These are phyloP conservation scores for Achatina immaculata DNA, from an alignment of 1,140 invertebrate species.

Conservation along the genomic window DNA sequence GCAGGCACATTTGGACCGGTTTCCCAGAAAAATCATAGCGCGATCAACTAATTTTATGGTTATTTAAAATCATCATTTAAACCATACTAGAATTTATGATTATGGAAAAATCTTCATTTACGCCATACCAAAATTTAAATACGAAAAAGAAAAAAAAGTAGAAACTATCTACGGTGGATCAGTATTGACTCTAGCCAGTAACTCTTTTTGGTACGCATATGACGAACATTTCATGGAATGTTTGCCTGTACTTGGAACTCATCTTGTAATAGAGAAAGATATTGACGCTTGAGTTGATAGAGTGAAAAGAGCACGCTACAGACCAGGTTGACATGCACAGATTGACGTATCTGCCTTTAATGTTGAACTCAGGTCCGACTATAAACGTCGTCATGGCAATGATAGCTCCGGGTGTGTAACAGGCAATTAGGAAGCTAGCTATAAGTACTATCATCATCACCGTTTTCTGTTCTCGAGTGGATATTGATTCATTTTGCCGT, in stretches of 20 bases:
- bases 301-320: not conserved
- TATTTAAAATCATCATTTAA: too few species aligned
- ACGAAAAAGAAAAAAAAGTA: too few species aligned
- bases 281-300: conserved; percentile 7
- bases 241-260: conserved; percentile 11
- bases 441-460: not conserved
- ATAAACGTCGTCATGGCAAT: not conserved
- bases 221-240: not conserved
- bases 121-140: too few species aligned
- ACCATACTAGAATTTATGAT: too few species aligned
- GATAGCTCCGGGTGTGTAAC: conserved; percentile 1
- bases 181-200: too few species aligned
- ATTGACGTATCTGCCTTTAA: not conserved
- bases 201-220: not conserved
- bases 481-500: not conserved
- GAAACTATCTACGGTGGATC: too few species aligned
- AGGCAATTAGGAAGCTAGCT: not conserved
- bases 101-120: too few species aligned
- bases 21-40: too few species aligned
- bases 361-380: conserved; percentile 4
- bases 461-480: not conserved
- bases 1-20: too few species aligned
- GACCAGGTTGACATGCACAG: not conserved
- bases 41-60: too few species aligned
- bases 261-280: conserved; percentile 12